These are phyloP conservation scores for Macrotus californicus DNA, from an alignment of 2,113 vertebrate genomes.

Conservation along the genomic window DNA sequence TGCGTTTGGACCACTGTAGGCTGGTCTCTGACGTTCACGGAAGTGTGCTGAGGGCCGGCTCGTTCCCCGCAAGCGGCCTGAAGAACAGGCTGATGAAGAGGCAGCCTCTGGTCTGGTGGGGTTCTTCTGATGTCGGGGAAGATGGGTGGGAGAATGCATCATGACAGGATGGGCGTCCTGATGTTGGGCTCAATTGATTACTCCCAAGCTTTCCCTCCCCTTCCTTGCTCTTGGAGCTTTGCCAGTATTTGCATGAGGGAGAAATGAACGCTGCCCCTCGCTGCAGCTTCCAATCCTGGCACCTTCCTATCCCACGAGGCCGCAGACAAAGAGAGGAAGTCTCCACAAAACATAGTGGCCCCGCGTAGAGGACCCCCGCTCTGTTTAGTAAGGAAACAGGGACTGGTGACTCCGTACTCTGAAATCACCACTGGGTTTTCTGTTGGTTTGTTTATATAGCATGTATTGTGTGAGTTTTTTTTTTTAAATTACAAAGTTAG, in stretches of 20 bases:
- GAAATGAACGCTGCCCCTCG: not conserved
- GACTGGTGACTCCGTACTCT: not conserved
- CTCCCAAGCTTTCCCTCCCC: not conserved
- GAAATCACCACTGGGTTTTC: not conserved
- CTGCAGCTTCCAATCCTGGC: not conserved
- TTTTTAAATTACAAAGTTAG: not conserved
- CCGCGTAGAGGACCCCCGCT: not conserved
- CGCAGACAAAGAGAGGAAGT: not conserved
- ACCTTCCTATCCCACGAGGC: not conserved
- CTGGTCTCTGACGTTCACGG: not conserved
- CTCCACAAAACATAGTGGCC: not conserved
- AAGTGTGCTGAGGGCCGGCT: not conserved
- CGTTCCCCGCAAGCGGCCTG: not conserved
- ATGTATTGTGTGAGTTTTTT: not conserved
- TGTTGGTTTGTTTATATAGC: conserved; percentile 16
- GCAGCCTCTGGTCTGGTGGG: not conserved
- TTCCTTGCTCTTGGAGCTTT: not conserved
- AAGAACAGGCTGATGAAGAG: not conserved
- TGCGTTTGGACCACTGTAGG: not conserved
- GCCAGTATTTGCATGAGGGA: not conserved
- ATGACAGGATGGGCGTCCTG: not conserved
- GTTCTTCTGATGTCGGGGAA: not conserved
- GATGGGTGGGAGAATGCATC: not conserved
- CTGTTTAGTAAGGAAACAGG: not conserved
- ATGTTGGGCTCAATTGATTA: not conserved